Evolutionary conservation across 2,888 invertebrate species (phyloP), one percentile per base, ranked within the genome.

Genomic region (Mesorhabditis spiculigera): DNA sequence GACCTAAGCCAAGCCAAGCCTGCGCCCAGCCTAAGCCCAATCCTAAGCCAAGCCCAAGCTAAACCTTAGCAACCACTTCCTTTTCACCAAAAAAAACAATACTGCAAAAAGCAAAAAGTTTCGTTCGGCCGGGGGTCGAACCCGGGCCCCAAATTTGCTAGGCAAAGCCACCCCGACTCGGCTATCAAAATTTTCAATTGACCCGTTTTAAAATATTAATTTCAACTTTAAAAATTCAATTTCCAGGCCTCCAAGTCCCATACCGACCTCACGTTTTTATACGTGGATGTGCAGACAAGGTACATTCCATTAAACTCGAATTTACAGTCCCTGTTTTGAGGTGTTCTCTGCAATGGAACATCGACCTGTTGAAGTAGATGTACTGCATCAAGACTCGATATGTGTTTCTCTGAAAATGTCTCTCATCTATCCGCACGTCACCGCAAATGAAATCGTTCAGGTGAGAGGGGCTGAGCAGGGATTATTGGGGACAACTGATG

Each of bases 201-300:
- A 28, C 28, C 28, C 1, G 58, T 58, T 13, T 10, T n/a, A 13
- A 13, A 13, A 58, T 13, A 58, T 58, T 10, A 58, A 58, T 58
- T 58, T 58, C n/a, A 58, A 10, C 10, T n/a, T 58, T 10, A 58
- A 58, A 58, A 58, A 13, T 63, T 63, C 28, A 10, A 41, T 63
- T n/a, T 74, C 67, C 64, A 79, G 78, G 79, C 4, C 66, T 80
- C 0, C 78, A 80, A 75, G 72, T 74, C 16, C 63, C 70, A 0
- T 63, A 75, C 58, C 70, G 76, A 3, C 79, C 79, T 0, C 78
- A 63, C 62, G 68, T 78, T 1, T 77, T 73, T 68, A 78, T 80
- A n/a, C 66, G 79, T 45, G 79, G 79, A n/a, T 80, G 79, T 63
- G 77, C 79, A 4, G 78, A 80, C n/a, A 10, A n/a, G 58, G 58